Evolutionary conservation across 2,888 invertebrate species (phyloP).

Genomic region (Eristalis tenax): DNA sequence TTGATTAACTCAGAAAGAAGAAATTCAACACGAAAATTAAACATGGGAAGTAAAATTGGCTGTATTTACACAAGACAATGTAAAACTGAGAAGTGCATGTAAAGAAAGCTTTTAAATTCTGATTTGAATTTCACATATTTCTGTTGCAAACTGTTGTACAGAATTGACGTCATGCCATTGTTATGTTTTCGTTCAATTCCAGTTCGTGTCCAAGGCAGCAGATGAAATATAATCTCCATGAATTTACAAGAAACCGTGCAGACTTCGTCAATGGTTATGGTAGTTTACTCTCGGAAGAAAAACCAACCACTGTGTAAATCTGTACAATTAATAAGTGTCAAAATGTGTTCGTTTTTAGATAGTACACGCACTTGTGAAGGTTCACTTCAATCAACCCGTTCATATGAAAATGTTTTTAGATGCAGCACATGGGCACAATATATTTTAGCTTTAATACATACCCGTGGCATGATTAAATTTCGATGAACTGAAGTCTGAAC

Average conservation of each 20-base stretch:
- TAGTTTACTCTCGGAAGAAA: background rate
- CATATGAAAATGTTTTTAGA: background rate
- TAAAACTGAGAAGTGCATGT: slow-evolving; percentile 31
- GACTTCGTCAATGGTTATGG: background rate
- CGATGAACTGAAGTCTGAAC: background rate
- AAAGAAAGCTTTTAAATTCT: slow-evolving; percentile 16
- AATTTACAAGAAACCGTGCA: background rate
- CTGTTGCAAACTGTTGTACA: slow-evolving; percentile 12
- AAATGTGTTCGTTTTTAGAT: background rate
- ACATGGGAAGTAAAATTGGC: too few species aligned
- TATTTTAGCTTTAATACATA: slow-evolving; percentile 64
- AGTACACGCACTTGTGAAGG: background rate
- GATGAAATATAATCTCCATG: slow-evolving; percentile 27
- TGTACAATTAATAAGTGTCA: background rate
- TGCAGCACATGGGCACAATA: background rate
- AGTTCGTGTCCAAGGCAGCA: background rate
- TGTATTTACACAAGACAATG: background rate
- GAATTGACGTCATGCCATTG: slow-evolving; percentile 55
- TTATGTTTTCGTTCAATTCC: slow-evolving; percentile 35
- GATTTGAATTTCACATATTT: slow-evolving; percentile 18
- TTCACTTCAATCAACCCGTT: background rate
- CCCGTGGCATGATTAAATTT: slow-evolving; percentile 74
- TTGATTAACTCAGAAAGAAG: too few species aligned
- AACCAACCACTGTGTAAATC: background rate
- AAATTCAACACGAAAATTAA: too few species aligned